Evolutionary conservation across 2,888 invertebrate genomes (phyloP), one percentile per base, ranked within the genome.

Genomic region (Apamea crenata): DNA sequence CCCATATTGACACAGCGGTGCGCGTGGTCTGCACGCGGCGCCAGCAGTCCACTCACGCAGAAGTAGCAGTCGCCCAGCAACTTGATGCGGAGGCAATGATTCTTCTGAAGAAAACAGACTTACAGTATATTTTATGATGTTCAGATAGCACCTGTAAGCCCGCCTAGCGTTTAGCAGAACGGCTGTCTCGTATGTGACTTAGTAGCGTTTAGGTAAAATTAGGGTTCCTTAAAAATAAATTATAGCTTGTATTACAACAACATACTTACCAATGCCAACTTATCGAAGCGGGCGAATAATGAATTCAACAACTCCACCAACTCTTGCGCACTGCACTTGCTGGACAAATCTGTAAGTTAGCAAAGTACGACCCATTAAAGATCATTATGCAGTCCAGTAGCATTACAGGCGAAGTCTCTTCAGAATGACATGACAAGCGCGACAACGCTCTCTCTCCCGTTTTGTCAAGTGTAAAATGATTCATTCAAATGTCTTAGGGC

Each of bases 1-100:
- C 99, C 99, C 98, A 99, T 99, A 96, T 99, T 99, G 74, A 99
- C 99, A 94, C 98, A 98, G 95, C 99, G 99, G 88, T 98, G 98
- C 1, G 99, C 99, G 96, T 99, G 99, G 95, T 99, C 98, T 50
- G 97, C 96, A 65, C 98, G 97, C 14, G 97, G 97, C 68, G 97
- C 97, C 16, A 98, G 98, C 80, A 98, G 95, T 4, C 98, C 98
- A 83, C 98, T 98, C 82, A 99, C 98, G 93, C 99, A 99, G 96
- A 99, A 99, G 95, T 99, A 99, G 93, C 99, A 99, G 94, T 99
- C 99, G 21, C 99, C 99, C 56, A 99, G 97, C 80, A 99, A 97
- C 95, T 99, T 99, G 88, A 99, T 99, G 79, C 99, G 97, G 73
- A 99, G 97, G 93, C 99, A 99, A 94, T 99, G 98, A 94, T 99